Base-by-base conservation (phyloP, 2,888 invertebrate species). In the Cancer borealis region DNA sequence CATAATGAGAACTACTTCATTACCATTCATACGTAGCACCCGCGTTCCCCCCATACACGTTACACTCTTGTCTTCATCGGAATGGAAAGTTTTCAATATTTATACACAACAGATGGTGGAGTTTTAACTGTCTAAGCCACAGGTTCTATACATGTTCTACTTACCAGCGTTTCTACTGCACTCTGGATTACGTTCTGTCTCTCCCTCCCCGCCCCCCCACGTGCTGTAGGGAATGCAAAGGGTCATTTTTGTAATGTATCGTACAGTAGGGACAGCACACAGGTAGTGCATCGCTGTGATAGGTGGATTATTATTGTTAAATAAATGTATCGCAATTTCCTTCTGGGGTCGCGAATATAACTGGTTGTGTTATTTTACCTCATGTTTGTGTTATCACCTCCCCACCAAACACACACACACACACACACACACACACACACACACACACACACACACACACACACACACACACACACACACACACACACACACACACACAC, bases 211-310 rank as follows among this genome's bases (percentile, higher is more conserved):
- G 73, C 73, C 73, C 73, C 54, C 84, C 84, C 84, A 84, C 84
- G 39, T 84, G 84, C 84, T 84, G 84, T 84, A 84, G 84, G 84
- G 84, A 84, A 84, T 84, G 84, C 84, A 39, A 84, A 39, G 84
- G 84, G 84, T 84, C 30, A 30, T 84, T 84, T 84, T 84, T 84
- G 84, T 84, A 84, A 84, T 84, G 84, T 84, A 84, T 84, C 84
- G 84, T 84, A 84, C 84, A 14, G 84, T 84, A 84, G 84, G 84
- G 84, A 84, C 84, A 84, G 84, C 84, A 84, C 84, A 84, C 84
- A 84, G 84, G 84, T 84, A 84, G 84, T 84, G 84, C 84, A 84
- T 84, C 84, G 84, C 84, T 84, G 84, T 84, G 84, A 84, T 84
- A 84, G 84, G 39, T 84, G 84, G 84, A 84, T 84, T 84, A 84